Base-by-base conservation (phyloP, 1,140 invertebrate species). In the Periplaneta americana region DNA sequence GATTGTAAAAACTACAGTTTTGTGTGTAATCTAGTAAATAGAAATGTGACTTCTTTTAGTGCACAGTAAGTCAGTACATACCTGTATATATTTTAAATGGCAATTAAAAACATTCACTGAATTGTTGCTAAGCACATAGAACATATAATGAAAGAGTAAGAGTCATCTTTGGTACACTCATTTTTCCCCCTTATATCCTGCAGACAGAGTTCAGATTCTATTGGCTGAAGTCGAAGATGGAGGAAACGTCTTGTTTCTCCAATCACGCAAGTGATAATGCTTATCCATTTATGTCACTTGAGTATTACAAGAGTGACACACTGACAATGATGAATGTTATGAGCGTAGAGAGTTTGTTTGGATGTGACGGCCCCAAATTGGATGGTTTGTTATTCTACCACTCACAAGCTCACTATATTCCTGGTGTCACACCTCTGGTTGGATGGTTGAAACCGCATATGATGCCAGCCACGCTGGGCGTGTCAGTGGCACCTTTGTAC, bases 371-470 rank as follows among this genome's bases (percentile, higher is more conserved):
- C 35, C 87, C 91, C 4, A 80, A 85, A 32, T 84, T 96, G 34
- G 96, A 97, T 88, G 96, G 96, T 0, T 86, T 96, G 22, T 86
- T 97, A 33, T 97, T 97, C 88, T 97, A 95, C 86, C 95, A 97
- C 86, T 93, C 93, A 84, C 89, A 92, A 83, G 92, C 92, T 0
- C 92, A 93, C 83, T 99, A 99, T 84, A 91, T 91, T 13, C 91
- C 92, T 83, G 96, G 95, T 17, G 86, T 89, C 39, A 96, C 96
- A 0, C 97, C 97, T 0, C 87, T 98, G 18, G 95, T 98, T 0
- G 93, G 94, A 3, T 98, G 97, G 97, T 88, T 98, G 1, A 97
- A 95, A 86, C 91, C 94, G 1, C 97, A 92, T 86, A 98, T 98
- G 96, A 85, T 98, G 15, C 91, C 92, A 2, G 96, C 98, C 89